phyloP scores from a whole-genome alignment of 2,888 invertebrate genomes.

The Tigriopus californicus region DNA sequence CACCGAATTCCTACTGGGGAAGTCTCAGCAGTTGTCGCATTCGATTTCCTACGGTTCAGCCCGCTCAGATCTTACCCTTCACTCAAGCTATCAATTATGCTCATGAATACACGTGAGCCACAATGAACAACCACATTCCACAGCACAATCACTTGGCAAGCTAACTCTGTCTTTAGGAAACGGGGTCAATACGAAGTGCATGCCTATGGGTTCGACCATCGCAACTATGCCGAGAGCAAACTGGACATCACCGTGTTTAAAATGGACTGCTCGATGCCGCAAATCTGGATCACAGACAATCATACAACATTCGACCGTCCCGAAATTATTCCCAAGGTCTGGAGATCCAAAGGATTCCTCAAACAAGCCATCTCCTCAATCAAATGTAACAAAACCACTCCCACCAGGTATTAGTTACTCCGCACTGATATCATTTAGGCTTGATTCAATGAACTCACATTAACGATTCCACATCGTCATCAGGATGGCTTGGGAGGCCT shows the following conservation, averaged over 20 bases:
- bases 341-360: conserved; percentile 2
- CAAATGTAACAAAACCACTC: conserved; percentile 1
- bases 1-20: neutral
- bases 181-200: neutral
- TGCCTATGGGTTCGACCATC: conserved; percentile 6
- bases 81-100: neutral
- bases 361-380: neutral
- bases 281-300: conserved; percentile 4
- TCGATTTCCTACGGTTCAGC: neutral
- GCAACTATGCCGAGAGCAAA: neutral
- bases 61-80: neutral
- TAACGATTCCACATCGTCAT: neutral
- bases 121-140: no score
- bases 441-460: no score
- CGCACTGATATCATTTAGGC: neutral
- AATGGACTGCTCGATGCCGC: conserved; percentile 1
- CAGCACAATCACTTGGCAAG: no score
- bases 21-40: neutral
- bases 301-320: neutral
- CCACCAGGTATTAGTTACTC: neutral
- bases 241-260: conserved; percentile 8
- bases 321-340: conserved; percentile 6
- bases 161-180: neutral
- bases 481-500: conserved; percentile 7
- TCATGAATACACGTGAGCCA: neutral